Conservation (phyloP, 2,888 invertebrate genomes). For the Quadroppia sp. region DNA sequence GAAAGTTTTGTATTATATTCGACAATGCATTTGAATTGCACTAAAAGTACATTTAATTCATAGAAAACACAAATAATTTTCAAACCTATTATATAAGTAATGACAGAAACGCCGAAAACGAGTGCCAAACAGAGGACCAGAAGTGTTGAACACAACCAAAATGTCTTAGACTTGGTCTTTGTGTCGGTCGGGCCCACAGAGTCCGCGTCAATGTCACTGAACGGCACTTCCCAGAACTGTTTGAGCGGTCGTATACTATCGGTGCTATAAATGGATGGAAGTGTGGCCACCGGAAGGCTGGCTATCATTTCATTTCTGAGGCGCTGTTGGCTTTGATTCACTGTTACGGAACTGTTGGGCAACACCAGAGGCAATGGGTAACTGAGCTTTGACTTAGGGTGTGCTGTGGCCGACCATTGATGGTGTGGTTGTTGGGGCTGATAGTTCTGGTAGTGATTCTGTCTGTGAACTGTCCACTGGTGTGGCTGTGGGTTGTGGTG, state of each 20-base stretch:
- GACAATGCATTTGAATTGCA: neutral
- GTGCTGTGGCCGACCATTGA: too few species aligned
- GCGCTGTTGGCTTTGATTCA: neutral
- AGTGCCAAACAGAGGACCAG: neutral
- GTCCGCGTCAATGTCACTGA: neutral
- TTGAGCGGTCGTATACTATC: neutral
- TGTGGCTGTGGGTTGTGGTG: too few species aligned
- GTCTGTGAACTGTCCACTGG: too few species aligned
- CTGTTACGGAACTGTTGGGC: neutral
- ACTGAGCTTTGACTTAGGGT: neutral
- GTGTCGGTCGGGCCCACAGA: neutral
- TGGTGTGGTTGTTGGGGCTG: too few species aligned
- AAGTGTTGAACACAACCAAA: neutral
- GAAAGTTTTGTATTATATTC: neutral
- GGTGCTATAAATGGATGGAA: neutral
- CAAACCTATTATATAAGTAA: slow-evolving; percentile 8
- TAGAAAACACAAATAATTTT: neutral
- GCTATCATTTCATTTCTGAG: slow-evolving; percentile 16
- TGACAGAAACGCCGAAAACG: neutral
- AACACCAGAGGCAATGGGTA: neutral
- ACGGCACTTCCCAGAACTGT: neutral
- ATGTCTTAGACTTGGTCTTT: neutral
- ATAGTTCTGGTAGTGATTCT: too few species aligned
- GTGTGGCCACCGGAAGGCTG: neutral
- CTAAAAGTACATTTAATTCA: neutral